Percentiles rank a stretch among this genome's conserved stretches.
These are phyloP conservation scores for Podarcis siculus DNA, from an alignment of 2,797 vertebrate genomes.

Conservation along the genomic window DNA sequence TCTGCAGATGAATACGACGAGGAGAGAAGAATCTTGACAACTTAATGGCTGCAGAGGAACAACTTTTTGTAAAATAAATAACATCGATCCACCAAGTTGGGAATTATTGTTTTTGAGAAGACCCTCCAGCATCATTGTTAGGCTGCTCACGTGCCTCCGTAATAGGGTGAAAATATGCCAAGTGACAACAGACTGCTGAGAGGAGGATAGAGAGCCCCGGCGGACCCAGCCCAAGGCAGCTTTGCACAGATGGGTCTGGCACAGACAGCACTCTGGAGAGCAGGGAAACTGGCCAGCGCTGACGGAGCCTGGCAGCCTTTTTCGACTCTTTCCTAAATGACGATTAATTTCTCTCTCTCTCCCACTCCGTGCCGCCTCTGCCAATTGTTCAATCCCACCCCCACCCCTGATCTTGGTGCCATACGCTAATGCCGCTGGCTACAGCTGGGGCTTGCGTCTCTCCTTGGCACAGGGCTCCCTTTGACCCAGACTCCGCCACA, in stretches of 20 bases:
- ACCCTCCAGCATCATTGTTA: neutral
- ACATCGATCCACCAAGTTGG: neutral
- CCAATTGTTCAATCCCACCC: neutral
- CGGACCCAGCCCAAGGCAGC: neutral
- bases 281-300: neutral
- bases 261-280: neutral
- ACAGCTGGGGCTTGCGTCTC: neutral
- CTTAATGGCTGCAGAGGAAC: neutral
- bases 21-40: constrained; percentile 41
- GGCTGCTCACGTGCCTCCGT: neutral
- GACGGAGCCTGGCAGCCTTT: neutral
- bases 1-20: constrained; percentile 69
- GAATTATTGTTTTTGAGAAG: neutral
- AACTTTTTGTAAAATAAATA: neutral
- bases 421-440: neutral
- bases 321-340: constrained; percentile 3
- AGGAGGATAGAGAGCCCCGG: neutral
- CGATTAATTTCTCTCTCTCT: constrained; percentile 1
- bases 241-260: neutral
- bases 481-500: neutral
- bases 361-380: neutral
- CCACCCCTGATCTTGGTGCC: neutral
- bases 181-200: constrained; percentile 8
- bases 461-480: neutral
- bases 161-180: constrained; percentile 10